Percentiles rank a stretch among this genome's conserved stretches.
These are phyloP conservation scores for Somateria mollissima DNA, from an alignment of 2,797 vertebrate species.

Conservation along the genomic window DNA sequence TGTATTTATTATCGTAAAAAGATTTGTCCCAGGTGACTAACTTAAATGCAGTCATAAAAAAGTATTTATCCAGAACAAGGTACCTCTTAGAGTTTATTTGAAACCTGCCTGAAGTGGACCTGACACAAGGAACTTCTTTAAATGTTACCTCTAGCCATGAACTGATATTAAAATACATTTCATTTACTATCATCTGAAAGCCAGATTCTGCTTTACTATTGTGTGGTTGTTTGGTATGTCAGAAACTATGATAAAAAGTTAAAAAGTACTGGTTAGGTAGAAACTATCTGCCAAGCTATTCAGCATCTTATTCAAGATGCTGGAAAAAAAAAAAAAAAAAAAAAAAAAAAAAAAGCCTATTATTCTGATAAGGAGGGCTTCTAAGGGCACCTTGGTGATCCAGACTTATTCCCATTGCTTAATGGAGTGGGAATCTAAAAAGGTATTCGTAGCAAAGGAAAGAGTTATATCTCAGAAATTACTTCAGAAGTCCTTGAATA, in stretches of 20 bases:
- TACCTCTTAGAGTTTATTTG: background rate
- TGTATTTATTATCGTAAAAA: background rate
- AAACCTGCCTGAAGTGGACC: conserved; percentile 12
- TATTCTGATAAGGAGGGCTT: background rate
- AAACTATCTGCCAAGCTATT: background rate
- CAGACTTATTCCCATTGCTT: background rate
- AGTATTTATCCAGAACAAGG: background rate
- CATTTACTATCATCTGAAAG: background rate
- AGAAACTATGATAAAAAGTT: background rate
- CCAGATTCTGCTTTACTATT: background rate
- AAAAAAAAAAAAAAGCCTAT: background rate
- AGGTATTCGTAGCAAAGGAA: background rate
- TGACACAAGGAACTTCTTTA: background rate
- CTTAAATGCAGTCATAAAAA: conserved; percentile 2
- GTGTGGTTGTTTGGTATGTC: background rate
- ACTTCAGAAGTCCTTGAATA: background rate
- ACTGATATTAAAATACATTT: background rate
- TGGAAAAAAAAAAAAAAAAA: background rate
- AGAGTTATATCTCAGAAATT: background rate
- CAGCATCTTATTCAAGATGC: background rate
- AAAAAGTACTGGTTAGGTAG: background rate
- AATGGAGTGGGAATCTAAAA: background rate
- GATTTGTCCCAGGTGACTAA: background rate
- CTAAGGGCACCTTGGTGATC: background rate
- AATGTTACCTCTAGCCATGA: background rate